phyloP scores from a whole-genome alignment of 2,888 invertebrate genomes.

The Drosophila subquinaria region DNA sequence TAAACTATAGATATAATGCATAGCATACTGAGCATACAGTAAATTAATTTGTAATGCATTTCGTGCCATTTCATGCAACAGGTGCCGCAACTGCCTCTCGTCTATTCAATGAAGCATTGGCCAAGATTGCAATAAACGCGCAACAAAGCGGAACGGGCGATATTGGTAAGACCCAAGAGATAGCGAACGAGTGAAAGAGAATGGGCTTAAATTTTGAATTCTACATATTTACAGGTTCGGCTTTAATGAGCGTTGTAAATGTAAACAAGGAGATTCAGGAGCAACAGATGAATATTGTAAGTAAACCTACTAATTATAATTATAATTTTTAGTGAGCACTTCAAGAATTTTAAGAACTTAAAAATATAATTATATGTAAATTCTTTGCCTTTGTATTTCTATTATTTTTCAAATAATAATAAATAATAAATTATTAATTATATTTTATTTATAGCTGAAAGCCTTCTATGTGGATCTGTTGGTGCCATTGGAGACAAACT shows the following conservation, averaged over 20 bases:
- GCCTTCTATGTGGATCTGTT: conserved; percentile 97
- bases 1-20: conserved; percentile 18
- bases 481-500: conserved; percentile 96
- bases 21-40: conserved; percentile 40
- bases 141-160: conserved; percentile 96
- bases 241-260: conserved; percentile 96
- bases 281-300: conserved; percentile 97
- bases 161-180: conserved; percentile 89
- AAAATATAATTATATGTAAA: too few relatives aligned
- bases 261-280: conserved; percentile 97
- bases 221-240: conserved; percentile 89
- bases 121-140: conserved; percentile 94
- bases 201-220: neutral
- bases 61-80: conserved; percentile 84
- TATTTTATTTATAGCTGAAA: conserved; percentile 89
- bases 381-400: too few relatives aligned
- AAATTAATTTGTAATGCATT: conserved; percentile 69
- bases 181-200: neutral
- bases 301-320: conserved; percentile 84
- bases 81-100: conserved; percentile 95
- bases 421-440: too few relatives aligned
- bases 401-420: too few relatives aligned
- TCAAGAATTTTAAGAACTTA: too few relatives aligned
- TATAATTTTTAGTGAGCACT: too few relatives aligned
- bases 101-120: conserved; percentile 94